Evolutionary conservation across 2,888 invertebrate genomes (phyloP).

Genomic region (Sicus ferrugineus): DNA sequence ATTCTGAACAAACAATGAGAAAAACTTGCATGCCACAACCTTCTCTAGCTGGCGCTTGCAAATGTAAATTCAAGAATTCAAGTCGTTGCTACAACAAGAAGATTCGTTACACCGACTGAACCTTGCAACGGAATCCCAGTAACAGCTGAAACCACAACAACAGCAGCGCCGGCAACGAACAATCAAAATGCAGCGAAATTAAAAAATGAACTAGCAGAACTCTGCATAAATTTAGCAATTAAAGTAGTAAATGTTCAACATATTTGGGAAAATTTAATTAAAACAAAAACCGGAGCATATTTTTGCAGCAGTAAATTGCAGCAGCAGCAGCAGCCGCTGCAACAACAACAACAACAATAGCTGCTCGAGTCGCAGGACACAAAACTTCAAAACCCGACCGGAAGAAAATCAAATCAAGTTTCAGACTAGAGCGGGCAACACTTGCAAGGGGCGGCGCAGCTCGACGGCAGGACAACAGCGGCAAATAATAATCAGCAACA

Average conservation of each 20-base stretch:
- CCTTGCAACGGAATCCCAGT: too few relatives aligned
- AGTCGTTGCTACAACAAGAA: too few relatives aligned
- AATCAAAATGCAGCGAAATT: background rate
- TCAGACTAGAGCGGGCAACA: background rate
- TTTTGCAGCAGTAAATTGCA: background rate
- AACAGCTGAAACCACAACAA: background rate
- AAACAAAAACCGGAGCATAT: conserved; percentile 6
- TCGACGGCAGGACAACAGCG: background rate
- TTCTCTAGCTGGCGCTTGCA: too few relatives aligned
- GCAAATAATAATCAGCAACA: background rate
- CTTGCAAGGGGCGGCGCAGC: background rate
- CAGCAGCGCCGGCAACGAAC: too few relatives aligned
- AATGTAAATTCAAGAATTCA: too few relatives aligned
- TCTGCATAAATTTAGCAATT: conserved; percentile 21
- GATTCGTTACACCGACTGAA: too few relatives aligned
- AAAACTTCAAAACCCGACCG: background rate
- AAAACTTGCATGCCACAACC: too few relatives aligned
- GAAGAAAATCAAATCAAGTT: background rate
- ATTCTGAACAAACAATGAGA: too few relatives aligned
- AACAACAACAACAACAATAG: background rate
- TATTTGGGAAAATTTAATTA: conserved; percentile 16
- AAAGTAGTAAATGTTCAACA: conserved; percentile 7
- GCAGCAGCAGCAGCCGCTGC: background rate
- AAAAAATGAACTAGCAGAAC: background rate
- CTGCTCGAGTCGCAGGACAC: too few relatives aligned